Evolutionary conservation across 2,797 vertebrate species (phyloP).

Genomic region (Mus minutoides): DNA sequence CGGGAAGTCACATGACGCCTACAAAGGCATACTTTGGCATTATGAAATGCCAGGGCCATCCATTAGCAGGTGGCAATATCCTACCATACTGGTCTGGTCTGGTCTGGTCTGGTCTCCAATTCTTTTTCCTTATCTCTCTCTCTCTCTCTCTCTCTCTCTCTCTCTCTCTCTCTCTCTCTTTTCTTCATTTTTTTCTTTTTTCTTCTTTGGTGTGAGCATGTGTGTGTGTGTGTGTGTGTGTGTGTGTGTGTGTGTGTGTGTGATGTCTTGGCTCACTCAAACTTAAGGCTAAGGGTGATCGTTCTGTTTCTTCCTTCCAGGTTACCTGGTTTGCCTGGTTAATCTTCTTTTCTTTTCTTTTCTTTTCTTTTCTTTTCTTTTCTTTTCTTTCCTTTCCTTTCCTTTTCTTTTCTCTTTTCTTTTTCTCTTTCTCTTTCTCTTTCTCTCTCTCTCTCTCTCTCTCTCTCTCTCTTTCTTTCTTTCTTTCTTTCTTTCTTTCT

Average conservation of each 20-base stretch:
- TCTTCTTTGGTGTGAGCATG: too few species aligned
- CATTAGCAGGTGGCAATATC: background rate
- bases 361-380: too few species aligned
- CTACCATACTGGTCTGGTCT: background rate
- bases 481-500: too few species aligned
- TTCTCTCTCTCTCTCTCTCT: too few species aligned
- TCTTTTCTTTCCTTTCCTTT: too few species aligned
- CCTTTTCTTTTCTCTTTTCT: too few species aligned
- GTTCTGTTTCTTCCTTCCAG: background rate
- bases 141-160: background rate
- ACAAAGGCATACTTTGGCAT: background rate
- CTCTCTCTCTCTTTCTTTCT: too few species aligned
- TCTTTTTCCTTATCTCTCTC: too few species aligned
- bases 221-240: too few species aligned
- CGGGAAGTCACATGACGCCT: background rate
- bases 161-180: background rate
- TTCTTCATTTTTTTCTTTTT: background rate
- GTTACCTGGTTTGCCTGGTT: background rate
- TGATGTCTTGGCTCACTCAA: background rate
- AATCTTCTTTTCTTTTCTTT: background rate
- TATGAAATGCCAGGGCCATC: background rate
- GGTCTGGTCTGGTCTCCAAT: background rate
- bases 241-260: background rate
- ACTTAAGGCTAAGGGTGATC: background rate
- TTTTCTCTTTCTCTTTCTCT: too few species aligned